These are phyloP conservation scores for Enteromius radiatus DNA, from an alignment of 2,797 vertebrate species.

Conservation along the genomic window DNA sequence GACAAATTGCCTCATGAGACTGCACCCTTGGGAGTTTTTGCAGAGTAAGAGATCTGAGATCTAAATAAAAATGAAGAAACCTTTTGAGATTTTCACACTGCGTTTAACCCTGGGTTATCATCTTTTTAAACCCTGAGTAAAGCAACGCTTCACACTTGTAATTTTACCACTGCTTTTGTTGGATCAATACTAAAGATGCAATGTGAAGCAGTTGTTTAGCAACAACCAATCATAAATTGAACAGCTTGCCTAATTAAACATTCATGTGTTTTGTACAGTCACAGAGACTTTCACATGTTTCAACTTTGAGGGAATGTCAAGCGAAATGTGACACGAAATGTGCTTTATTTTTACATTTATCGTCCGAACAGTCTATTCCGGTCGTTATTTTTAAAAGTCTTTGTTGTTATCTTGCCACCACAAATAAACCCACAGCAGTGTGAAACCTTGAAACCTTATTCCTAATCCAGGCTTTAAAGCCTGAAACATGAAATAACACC, in stretches of 20 bases:
- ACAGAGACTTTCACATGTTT: background rate
- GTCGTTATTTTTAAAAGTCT: background rate
- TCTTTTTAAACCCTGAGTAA: background rate
- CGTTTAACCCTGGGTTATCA: background rate
- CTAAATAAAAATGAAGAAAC: background rate
- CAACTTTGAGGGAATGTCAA: background rate
- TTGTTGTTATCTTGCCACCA: background rate
- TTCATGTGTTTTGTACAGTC: background rate
- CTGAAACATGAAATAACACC: background rate
- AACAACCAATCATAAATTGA: slow-evolving; percentile 14
- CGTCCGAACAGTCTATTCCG: too few species aligned
- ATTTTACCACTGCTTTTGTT: background rate
- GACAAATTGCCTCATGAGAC: slow-evolving; percentile 28
- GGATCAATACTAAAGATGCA: background rate
- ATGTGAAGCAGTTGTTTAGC: slow-evolving; percentile 7
- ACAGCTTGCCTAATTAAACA: slow-evolving; percentile 20
- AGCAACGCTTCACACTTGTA: background rate
- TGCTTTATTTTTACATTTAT: background rate
- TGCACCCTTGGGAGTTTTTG: background rate
- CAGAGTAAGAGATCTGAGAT: background rate
- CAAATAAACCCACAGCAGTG: background rate
- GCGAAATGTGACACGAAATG: background rate
- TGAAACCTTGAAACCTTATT: background rate
- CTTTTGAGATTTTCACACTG: background rate
- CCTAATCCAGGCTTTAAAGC: background rate